phyloP scores from a whole-genome alignment of 2,113 vertebrate genomes.

The Pachyramphus minor region DNA sequence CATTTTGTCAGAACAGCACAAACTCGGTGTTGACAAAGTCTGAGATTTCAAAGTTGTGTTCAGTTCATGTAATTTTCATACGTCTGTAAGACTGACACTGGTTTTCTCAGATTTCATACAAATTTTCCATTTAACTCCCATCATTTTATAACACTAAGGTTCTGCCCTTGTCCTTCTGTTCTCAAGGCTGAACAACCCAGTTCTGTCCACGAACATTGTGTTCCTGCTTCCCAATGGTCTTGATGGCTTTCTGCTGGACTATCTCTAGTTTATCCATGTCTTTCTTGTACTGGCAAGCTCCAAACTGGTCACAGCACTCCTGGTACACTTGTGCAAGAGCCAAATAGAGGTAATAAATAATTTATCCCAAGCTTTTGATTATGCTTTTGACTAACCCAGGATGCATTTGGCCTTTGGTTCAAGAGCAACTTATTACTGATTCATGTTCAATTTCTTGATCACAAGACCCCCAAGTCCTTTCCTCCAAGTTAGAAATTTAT shows the following conservation, averaged over 20 bases:
- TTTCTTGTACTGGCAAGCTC: background rate
- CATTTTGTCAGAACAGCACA: background rate
- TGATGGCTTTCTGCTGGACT: background rate
- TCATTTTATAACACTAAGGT: background rate
- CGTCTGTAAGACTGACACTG: background rate
- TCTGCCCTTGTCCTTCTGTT: background rate
- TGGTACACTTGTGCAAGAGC: background rate
- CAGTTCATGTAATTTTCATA: background rate
- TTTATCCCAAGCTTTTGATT: background rate
- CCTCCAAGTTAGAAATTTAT: background rate
- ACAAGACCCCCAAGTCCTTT: background rate
- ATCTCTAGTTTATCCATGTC: background rate
- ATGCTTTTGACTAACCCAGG: background rate
- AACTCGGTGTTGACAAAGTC: background rate
- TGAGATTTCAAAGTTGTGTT: conserved; percentile 1
- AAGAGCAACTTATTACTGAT: background rate
- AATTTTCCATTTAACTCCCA: background rate
- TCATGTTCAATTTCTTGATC: background rate
- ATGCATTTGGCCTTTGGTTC: background rate
- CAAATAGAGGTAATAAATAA: background rate
- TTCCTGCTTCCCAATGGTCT: background rate
- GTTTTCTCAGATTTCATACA: background rate
- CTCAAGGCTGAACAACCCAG: background rate
- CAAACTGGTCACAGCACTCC: background rate
- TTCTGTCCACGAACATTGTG: accelerated